These are phyloP conservation scores for Scelioninae gen. 2 DNA, from an alignment of 2,888 invertebrate genomes.

Conservation along the genomic window DNA sequence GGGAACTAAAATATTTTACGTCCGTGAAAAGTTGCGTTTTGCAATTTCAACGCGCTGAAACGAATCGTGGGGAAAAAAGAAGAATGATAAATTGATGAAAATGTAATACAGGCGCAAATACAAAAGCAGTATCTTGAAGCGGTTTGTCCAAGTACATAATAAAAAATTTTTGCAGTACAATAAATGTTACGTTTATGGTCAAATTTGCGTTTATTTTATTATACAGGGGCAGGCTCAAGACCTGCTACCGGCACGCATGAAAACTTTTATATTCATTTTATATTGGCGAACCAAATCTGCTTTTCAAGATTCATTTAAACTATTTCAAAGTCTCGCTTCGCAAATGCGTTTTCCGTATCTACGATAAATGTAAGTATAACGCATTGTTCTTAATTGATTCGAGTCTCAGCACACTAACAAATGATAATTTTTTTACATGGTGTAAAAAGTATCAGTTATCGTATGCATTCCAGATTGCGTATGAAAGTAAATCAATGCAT, in stretches of 20 bases:
- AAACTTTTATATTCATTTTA: conserved; percentile 46
- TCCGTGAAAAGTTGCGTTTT: neutral
- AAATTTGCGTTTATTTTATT: conserved; percentile 50
- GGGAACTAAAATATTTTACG: too few species aligned
- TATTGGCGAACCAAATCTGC: conserved; percentile 22
- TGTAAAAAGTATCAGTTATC: too few species aligned
- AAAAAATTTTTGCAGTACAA: conserved; percentile 40
- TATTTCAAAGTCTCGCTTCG: conserved; percentile 16
- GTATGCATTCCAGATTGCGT: too few species aligned
- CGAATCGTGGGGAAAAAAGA: conserved; percentile 15
- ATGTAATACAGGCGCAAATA: conserved; percentile 5
- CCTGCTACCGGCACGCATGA: neutral
- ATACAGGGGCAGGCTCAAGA: conserved; percentile 21
- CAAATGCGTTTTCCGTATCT: neutral
- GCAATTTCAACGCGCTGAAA: conserved; percentile 11
- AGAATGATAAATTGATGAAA: conserved; percentile 29
- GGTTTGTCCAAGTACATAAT: conserved; percentile 28
- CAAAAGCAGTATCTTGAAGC: conserved; percentile 6
- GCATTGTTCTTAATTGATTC: conserved; percentile 1
- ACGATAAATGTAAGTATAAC: conserved; percentile 10
- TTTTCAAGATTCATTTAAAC: conserved; percentile 36
- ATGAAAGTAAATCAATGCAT: too few species aligned
- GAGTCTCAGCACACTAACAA: conserved; percentile 3
- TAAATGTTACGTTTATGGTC: conserved; percentile 39
- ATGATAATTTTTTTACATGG: too few species aligned